These are phyloP conservation scores for Drosophila anomelani DNA, from an alignment of 2,888 invertebrate genomes.

Conservation along the genomic window DNA sequence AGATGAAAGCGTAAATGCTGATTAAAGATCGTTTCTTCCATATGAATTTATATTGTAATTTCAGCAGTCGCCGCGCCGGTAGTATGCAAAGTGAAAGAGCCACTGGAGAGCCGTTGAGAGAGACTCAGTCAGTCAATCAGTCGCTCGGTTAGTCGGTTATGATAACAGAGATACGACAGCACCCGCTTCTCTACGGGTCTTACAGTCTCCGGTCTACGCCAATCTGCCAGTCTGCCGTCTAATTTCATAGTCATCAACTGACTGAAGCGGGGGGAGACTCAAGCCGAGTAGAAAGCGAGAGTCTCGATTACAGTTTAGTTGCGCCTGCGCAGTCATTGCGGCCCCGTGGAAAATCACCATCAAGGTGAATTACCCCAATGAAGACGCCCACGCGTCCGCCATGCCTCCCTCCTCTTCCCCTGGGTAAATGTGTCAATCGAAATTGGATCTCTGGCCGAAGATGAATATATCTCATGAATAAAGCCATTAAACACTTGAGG, in stretches of 20 bases:
- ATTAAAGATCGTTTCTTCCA: slow-evolving; percentile 78
- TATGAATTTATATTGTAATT: slow-evolving; percentile 76
- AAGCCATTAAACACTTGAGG: slow-evolving; percentile 14
- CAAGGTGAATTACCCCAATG: slow-evolving; percentile 41
- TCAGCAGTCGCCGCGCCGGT: slow-evolving; percentile 48
- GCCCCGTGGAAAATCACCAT: slow-evolving; percentile 40
- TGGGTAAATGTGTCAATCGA: slow-evolving; percentile 36
- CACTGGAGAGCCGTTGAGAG: slow-evolving; percentile 40
- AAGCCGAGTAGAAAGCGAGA: slow-evolving; percentile 68
- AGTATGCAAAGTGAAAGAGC: slow-evolving; percentile 73
- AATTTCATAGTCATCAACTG: slow-evolving; percentile 76
- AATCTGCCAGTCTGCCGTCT: slow-evolving; percentile 46
- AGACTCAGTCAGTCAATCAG: slow-evolving; percentile 49
- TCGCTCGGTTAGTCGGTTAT: slow-evolving; percentile 58
- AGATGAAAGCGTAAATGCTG: slow-evolving; percentile 80
- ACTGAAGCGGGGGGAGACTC: slow-evolving; percentile 15
- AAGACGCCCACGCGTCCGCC: slow-evolving; percentile 10
- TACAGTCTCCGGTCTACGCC: slow-evolving; percentile 2
- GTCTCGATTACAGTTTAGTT: slow-evolving; percentile 66
- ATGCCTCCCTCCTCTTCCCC: background rate
- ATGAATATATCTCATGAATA: slow-evolving; percentile 21
- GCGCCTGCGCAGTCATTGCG: slow-evolving; percentile 46
- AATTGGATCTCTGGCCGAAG: slow-evolving; percentile 19
- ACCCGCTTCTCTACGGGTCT: slow-evolving; percentile 35
- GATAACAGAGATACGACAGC: slow-evolving; percentile 59